A percentile compares a stretch with the other conserved stretches of the same genome.
Conservation (phyloP, 2,888 invertebrate genomes). For the Agriopis aurantiaria region DNA sequence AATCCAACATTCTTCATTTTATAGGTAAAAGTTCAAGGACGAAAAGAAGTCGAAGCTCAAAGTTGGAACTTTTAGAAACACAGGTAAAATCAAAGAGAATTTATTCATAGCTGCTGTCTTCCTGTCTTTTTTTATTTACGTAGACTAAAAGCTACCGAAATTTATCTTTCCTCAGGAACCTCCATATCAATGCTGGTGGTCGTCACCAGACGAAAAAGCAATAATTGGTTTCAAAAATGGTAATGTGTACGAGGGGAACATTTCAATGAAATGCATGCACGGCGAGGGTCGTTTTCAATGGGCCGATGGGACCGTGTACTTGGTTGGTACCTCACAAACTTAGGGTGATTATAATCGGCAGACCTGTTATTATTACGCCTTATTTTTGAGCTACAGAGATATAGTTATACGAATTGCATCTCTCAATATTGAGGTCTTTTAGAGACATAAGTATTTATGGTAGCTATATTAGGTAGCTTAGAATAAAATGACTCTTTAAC, state of each 20-base stretch:
- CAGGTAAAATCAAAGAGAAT: constrained; percentile 46
- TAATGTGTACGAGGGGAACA: constrained; percentile 84
- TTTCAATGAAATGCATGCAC: constrained; percentile 85
- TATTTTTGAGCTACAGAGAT: not conserved
- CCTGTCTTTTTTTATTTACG: not conserved
- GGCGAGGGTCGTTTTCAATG: constrained; percentile 86
- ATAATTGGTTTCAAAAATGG: constrained; percentile 85
- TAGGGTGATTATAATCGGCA: constrained; percentile 10
- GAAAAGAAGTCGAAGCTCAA: constrained; percentile 61
- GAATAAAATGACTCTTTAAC: too few species aligned
- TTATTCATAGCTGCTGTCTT: too few species aligned
- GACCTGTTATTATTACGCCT: constrained; percentile 16
- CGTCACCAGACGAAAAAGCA: constrained; percentile 76
- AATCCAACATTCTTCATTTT: constrained; percentile 9
- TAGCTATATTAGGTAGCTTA: too few species aligned
- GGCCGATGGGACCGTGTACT: constrained; percentile 86
- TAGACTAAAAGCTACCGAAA: not conserved
- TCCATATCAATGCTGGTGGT: constrained; percentile 63
- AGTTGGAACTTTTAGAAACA: constrained; percentile 55
- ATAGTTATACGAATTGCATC: not conserved
- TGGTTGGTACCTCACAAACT: constrained; percentile 62
- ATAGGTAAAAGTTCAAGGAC: constrained; percentile 55
- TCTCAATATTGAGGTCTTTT: not conserved
- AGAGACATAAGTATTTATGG: not conserved
- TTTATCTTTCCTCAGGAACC: constrained; percentile 50